Evolutionary conservation across 2,888 invertebrate species (phyloP), one percentile per base, ranked within the genome.

Genomic region (Busseola fusca): DNA sequence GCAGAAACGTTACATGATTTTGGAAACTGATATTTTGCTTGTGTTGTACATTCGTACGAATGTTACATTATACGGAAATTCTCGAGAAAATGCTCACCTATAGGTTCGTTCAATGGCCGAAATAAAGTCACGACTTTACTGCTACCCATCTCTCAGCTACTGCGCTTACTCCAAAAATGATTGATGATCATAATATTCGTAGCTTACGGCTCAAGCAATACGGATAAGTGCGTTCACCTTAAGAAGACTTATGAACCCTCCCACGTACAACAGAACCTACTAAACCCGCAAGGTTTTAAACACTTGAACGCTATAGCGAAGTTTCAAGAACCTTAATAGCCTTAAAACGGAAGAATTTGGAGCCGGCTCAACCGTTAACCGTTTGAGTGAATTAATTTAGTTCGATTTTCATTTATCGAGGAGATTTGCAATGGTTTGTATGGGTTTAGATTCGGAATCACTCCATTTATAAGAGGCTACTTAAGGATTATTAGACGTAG

Each of bases 151-250:
- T 40, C 34, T 66, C 14, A 52, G 16, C 16, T 9, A 25, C 30
- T 45, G 16, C 58, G 37, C 45, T 37, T 40, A 30, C 45, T 14
- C 21, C 3, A 30, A 12, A 59, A 45, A 68, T 59, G 76, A 59
- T 75, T 75, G 45, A 75, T 76, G 68, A 27, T 59, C 25, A 68
- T 30, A 52, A 45, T 59, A 45, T 30, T 75, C 30, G 25, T 18
- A 16, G 68, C 37, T n/a, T 34, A 37, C 0, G 10, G 18, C 14
- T 59, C 45, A 76, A 59, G 30, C 40, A 37, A 16, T 7, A 27
- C 21, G 25, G 0, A 40, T 52, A 59, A 75, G 52, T 75, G 6
- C 34, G 30, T 68, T 75, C 3, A 37, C 50, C 75, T 58, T 37
- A 18, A 7, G 12, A 12, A 67, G 5, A 40, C 30, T 48, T n/a